These are phyloP conservation scores for Sphaeridia pumilis DNA, from an alignment of 2,888 invertebrate genomes.

Conservation along the genomic window DNA sequence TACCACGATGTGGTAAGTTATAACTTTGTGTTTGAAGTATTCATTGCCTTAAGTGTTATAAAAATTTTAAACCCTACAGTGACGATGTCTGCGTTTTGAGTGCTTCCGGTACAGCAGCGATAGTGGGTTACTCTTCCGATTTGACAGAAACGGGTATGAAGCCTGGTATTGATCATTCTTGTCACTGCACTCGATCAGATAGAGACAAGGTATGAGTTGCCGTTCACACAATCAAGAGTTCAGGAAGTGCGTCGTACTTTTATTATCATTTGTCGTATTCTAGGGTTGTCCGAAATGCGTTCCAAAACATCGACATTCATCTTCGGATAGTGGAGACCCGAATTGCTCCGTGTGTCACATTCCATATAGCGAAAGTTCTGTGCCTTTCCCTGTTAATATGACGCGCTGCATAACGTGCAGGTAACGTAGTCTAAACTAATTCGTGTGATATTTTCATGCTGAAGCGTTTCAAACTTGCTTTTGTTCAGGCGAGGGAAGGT, in stretches of 20 bases:
- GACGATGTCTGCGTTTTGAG: conserved; percentile 92
- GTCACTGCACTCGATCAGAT: background rate
- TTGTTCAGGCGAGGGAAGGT: conserved; percentile 63
- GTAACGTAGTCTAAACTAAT: conserved; percentile 44
- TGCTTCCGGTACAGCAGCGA: conserved; percentile 86
- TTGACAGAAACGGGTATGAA: background rate
- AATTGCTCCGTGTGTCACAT: conserved; percentile 59
- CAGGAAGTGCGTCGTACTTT: too few relatives aligned
- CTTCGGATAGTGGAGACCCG: conserved; percentile 6
- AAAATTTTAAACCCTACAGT: too few relatives aligned
- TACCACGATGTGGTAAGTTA: conserved; percentile 81
- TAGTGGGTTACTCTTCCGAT: conserved; percentile 43
- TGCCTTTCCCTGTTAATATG: conserved; percentile 62
- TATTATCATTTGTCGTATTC: too few relatives aligned
- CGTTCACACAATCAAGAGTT: too few relatives aligned
- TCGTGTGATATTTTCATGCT: too few relatives aligned
- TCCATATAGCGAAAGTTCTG: conserved; percentile 61
- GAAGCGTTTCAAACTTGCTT: too few relatives aligned
- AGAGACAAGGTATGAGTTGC: background rate
- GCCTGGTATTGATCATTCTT: background rate
- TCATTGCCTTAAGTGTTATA: too few relatives aligned
- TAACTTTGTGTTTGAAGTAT: too few relatives aligned
- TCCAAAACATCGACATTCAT: conserved; percentile 1
- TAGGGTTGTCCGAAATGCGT: conserved; percentile 11
- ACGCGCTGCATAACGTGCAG: conserved; percentile 60